Evolutionary conservation across 2,888 invertebrate species (phyloP).

Genomic region (Drosophila affinis): DNA sequence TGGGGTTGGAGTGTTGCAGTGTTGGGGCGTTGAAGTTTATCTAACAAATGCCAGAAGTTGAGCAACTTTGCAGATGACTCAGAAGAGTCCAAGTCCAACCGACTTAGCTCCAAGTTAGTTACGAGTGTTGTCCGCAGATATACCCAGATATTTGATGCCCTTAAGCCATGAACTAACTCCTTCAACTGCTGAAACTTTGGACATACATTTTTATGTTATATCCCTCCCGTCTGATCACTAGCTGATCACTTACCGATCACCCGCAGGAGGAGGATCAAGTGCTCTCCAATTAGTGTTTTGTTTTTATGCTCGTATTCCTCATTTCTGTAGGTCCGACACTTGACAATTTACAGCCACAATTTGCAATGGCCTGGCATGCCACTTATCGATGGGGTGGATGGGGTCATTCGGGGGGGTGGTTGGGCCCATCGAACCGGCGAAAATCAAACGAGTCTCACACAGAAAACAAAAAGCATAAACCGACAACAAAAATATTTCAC

Average conservation of each 20-base stretch:
- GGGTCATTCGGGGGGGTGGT: constrained; percentile 1
- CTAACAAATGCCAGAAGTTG: background rate
- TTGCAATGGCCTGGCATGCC: constrained; percentile 65
- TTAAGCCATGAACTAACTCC: background rate
- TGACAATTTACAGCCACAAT: constrained; percentile 68
- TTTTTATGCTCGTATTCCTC: constrained; percentile 16
- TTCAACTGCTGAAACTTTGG: background rate
- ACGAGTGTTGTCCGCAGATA: background rate
- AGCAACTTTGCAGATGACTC: background rate
- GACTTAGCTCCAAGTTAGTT: background rate
- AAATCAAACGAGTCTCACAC: constrained; percentile 61
- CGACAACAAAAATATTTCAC: constrained; percentile 43
- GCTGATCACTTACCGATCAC: constrained; percentile 15
- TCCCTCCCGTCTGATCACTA: constrained; percentile 27
- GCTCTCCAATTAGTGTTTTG: constrained; percentile 36
- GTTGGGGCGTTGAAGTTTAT: background rate
- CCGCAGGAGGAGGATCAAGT: constrained; percentile 19
- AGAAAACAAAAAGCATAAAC: constrained; percentile 1
- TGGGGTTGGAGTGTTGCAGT: no score
- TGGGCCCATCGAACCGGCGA: constrained; percentile 40
- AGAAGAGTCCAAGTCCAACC: background rate
- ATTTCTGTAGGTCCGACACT: constrained; percentile 38
- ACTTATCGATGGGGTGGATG: constrained; percentile 51
- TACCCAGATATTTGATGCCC: no score
- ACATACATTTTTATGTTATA: constrained; percentile 10